Evolutionary conservation across 1,140 invertebrate genomes (phyloP), one percentile per base, ranked within the genome.

Genomic region (Orius insidiosus): DNA sequence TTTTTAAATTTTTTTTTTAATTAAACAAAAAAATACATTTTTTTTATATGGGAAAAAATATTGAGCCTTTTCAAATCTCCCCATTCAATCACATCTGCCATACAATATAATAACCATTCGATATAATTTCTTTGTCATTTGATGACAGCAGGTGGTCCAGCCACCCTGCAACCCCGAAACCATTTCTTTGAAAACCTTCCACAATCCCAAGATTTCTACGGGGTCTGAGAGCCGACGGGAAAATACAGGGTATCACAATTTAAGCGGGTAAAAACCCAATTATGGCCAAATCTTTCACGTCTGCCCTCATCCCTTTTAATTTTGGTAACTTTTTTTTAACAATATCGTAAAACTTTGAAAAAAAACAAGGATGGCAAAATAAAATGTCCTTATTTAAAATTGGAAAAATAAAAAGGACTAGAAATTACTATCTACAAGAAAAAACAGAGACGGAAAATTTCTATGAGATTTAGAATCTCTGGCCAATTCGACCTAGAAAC

Each of bases 381-480:
- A 39, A 39, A 39, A 14, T 43, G 13, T 31, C 30, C 41, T 43
- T 31, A 30, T 43, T 36, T 15, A 9, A 3, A 36, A 40, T 6
- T 40, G 3, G 15, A 15, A 40, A 13, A 40, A 24, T 4, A 4
- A 24, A 24, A 24, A 24, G 24, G 24, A 24, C 24, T 24, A 24
- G 24, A 24, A 24, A 24, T 24, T 24, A 24, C 24, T 24, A 24
- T 24, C 24, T 24, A 24, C 24, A 24, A 41, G 18, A 34, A 34
- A 46, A 36, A 16, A 16, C 16, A 35, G 11, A 47, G 45, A 47
- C 45, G 45, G 45, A 47, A 38, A 40, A 39, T 47, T 9, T 16
- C 24, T 24, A 13, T 39, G 45, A 47, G 45, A 47, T 47, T 46
- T 47, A 24, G 4, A 47, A 47, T 47, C 45, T 47, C 45, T 15